These are phyloP conservation scores for Cecropterus lyciades DNA, from an alignment of 1,140 invertebrate species.

Conservation along the genomic window DNA sequence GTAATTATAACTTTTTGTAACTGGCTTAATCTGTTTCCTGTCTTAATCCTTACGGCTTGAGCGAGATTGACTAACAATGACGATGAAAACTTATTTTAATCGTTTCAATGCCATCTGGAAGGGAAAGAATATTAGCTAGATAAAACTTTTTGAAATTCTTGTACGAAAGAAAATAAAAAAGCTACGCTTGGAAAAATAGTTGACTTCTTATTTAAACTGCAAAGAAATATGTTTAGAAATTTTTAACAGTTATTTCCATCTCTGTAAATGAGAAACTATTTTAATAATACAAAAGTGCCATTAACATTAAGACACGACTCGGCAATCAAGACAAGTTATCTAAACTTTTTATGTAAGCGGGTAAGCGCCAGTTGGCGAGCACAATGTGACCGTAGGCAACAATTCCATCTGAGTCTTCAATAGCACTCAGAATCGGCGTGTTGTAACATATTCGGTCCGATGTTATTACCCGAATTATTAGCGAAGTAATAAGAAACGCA, in stretches of 20 bases:
- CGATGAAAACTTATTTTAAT: constrained; percentile 33
- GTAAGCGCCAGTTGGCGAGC: constrained; percentile 23
- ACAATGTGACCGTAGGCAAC: constrained; percentile 30
- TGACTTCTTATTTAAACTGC: too few species aligned
- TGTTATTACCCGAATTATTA: constrained; percentile 69
- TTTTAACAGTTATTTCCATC: too few species aligned
- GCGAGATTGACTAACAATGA: constrained; percentile 37
- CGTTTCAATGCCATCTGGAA: constrained; percentile 20
- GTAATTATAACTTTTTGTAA: constrained; percentile 38
- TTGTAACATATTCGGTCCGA: constrained; percentile 37
- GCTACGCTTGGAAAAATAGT: background rate
- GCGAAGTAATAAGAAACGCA: constrained; percentile 75
- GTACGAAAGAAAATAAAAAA: background rate
- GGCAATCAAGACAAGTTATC: constrained; percentile 24
- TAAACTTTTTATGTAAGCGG: constrained; percentile 26
- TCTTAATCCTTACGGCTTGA: constrained; percentile 36
- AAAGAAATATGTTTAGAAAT: too few species aligned
- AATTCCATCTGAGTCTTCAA: constrained; percentile 34
- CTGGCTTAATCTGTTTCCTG: constrained; percentile 36
- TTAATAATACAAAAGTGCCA: constrained; percentile 6
- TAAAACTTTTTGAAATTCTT: background rate
- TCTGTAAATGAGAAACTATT: background rate
- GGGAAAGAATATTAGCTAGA: constrained; percentile 8
- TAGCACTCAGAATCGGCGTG: constrained; percentile 38
- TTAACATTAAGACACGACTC: constrained; percentile 15